These are phyloP conservation scores for Selenia dentaria DNA, from an alignment of 2,888 invertebrate genomes.

Conservation along the genomic window DNA sequence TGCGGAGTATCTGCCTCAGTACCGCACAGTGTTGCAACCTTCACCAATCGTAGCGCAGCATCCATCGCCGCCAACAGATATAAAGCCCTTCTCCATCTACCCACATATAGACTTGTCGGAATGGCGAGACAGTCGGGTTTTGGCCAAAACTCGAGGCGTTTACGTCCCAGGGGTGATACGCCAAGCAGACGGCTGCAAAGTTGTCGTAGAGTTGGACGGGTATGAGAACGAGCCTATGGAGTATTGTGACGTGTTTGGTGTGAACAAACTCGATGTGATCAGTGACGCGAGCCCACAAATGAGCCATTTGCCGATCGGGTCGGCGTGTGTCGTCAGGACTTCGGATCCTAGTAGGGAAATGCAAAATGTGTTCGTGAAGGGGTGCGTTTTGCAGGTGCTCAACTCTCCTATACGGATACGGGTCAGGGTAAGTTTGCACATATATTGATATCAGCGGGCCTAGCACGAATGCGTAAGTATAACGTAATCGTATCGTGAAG, in stretches of 20 bases:
- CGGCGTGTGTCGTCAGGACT: slow-evolving; percentile 92
- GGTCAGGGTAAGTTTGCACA: slow-evolving; percentile 65
- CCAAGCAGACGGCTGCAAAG: slow-evolving; percentile 87
- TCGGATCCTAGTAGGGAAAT: slow-evolving; percentile 84
- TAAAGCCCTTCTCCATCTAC: slow-evolving; percentile 77
- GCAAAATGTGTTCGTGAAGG: slow-evolving; percentile 93
- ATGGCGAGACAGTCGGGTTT: slow-evolving; percentile 96
- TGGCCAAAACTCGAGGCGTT: slow-evolving; percentile 93
- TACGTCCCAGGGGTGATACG: slow-evolving; percentile 96
- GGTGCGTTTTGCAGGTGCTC: slow-evolving; percentile 87
- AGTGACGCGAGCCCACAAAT: slow-evolving; percentile 96
- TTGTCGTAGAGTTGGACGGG: slow-evolving; percentile 93
- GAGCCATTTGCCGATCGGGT: slow-evolving; percentile 91
- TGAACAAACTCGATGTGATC: slow-evolving; percentile 93
- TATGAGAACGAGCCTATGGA: slow-evolving; percentile 88
- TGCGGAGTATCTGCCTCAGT: slow-evolving; percentile 58
- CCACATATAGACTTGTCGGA: slow-evolving; percentile 93
- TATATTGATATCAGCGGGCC: too few species aligned
- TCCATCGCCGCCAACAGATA: slow-evolving; percentile 83
- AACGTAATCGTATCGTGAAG: too few species aligned
- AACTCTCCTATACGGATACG: slow-evolving; percentile 76
- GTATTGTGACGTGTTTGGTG: slow-evolving; percentile 91
- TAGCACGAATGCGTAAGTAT: too few species aligned
- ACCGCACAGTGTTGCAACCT: slow-evolving; percentile 62
- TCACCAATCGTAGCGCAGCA: slow-evolving; percentile 67